Conservation (phyloP, 2,888 invertebrate species). For the Eupelmus urozonus region DNA sequence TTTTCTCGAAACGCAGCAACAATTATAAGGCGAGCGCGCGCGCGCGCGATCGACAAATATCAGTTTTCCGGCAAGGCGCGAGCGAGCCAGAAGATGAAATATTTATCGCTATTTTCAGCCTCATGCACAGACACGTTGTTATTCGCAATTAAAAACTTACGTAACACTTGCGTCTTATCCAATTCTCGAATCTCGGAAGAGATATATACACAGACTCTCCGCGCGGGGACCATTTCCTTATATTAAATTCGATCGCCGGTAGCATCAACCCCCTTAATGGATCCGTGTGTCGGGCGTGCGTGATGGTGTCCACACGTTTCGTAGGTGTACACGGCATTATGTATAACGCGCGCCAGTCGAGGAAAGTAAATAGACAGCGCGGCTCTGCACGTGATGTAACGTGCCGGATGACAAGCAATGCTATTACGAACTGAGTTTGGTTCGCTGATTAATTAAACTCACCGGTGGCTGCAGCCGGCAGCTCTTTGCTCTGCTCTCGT, state of each 20-base stretch:
- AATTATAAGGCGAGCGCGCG: neutral
- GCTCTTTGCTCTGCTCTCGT: no score
- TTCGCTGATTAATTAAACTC: no score
- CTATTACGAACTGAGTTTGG: no score
- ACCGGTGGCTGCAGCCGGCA: no score
- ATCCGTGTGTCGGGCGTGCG: neutral
- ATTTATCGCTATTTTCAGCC: constrained; percentile 15
- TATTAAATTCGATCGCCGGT: neutral
- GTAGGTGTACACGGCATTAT: no score
- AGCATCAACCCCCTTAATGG: no score
- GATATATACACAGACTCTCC: neutral
- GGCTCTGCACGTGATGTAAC: constrained; percentile 5
- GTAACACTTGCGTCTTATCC: constrained; percentile 16
- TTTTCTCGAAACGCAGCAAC: neutral
- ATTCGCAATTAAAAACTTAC: constrained; percentile 2
- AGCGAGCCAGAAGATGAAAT: constrained; percentile 13
- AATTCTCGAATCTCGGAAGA: no score
- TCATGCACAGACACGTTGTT: neutral
- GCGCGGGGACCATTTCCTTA: neutral
- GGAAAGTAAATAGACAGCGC: neutral
- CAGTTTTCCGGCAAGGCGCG: neutral
- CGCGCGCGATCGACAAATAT: neutral
- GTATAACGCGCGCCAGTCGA: neutral
- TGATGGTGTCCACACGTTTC: constrained; percentile 2
- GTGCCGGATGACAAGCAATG: neutral